Evolutionary conservation across 2,888 invertebrate genomes (phyloP).

Genomic region (Julus scanicus): DNA sequence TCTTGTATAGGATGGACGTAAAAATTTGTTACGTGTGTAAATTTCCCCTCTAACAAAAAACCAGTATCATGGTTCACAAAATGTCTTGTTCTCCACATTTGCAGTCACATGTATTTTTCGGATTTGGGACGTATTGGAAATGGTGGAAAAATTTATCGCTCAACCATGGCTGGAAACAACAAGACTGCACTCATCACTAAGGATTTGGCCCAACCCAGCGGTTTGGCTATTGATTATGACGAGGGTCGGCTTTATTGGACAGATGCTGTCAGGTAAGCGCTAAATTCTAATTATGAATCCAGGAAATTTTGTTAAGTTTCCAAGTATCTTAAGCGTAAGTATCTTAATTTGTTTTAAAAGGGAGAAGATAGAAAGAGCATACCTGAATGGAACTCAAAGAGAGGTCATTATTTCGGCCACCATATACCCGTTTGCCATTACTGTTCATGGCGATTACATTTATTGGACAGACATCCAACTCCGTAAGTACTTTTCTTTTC

Average conservation of each 20-base stretch:
- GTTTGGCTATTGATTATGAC: slow-evolving; percentile 94
- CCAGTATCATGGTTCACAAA: too few relatives aligned
- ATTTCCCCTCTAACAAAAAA: too few relatives aligned
- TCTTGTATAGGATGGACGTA: too few relatives aligned
- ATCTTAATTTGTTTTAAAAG: slow-evolving; percentile 61
- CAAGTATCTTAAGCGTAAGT: too few relatives aligned
- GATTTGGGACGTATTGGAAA: slow-evolving; percentile 96
- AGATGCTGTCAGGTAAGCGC: slow-evolving; percentile 81
- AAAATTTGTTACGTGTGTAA: too few relatives aligned
- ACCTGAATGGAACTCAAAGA: slow-evolving; percentile 85
- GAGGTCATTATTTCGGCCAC: slow-evolving; percentile 87
- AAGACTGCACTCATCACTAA: slow-evolving; percentile 88
- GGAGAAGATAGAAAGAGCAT: slow-evolving; percentile 93
- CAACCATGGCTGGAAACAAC: slow-evolving; percentile 96
- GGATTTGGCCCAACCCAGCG: slow-evolving; percentile 93
- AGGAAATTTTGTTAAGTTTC: slow-evolving; percentile 53
- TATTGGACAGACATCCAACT: slow-evolving; percentile 97
- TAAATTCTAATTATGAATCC: not conserved
- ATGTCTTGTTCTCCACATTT: slow-evolving; percentile 55
- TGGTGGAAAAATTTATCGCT: slow-evolving; percentile 91
- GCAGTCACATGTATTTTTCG: slow-evolving; percentile 87
- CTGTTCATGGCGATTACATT: slow-evolving; percentile 88
- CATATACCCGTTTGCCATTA: slow-evolving; percentile 94
- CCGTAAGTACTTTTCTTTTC: slow-evolving; percentile 66
- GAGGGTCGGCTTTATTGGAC: slow-evolving; percentile 91